Evolutionary conservation across 2,797 vertebrate genomes (phyloP), one percentile per base, ranked within the genome.

Genomic region (Sphaeramia orbicularis): DNA sequence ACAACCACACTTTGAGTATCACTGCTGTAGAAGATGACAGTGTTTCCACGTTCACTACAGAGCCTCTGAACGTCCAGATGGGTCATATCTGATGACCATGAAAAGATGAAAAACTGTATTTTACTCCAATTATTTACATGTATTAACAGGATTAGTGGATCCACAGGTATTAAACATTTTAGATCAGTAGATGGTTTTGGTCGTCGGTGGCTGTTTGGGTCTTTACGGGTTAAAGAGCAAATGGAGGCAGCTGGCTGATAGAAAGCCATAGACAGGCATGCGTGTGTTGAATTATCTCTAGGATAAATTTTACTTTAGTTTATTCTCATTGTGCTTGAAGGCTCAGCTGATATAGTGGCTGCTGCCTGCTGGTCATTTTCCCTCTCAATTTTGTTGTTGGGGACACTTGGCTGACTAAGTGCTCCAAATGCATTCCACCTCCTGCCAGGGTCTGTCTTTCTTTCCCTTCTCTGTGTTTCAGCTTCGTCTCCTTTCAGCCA

Each of bases 391-490:
- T 78, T 69, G 63, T 86, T 81, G 71, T 67, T 65, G 60, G 68
- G 53, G 71, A 66, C 78, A 83, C 78, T 84, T 86, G 76, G 85
- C 82, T 79, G 78, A 66, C 81, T 88, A 90, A 92, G 88, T 87
- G 80, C 81, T 87, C 74, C 73, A 89, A 92, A 92, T 92, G 76
- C 86, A 86, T 87, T 84, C 56, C 10, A 43, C 74, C 60, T 81
- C 78, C 57, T 89, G 86, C 84, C 86, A 87, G 65, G 11, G 35
- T 63, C 45, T 45, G 15, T 68, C 64, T 85, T 68, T 67, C 27
- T 69, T 19, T 41, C 36, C 36, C 21, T 10, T 13, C 24, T 42
- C 16, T 42, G 16, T 52, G 11, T 63, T 50, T 51, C 5, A 42
- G 41, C 45, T 56, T 45, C 7, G 4, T 24, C n/a, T 30, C 38